Evolutionary conservation across 2,113 vertebrate genomes (phyloP).

Genomic region (Mixornis gularis): DNA sequence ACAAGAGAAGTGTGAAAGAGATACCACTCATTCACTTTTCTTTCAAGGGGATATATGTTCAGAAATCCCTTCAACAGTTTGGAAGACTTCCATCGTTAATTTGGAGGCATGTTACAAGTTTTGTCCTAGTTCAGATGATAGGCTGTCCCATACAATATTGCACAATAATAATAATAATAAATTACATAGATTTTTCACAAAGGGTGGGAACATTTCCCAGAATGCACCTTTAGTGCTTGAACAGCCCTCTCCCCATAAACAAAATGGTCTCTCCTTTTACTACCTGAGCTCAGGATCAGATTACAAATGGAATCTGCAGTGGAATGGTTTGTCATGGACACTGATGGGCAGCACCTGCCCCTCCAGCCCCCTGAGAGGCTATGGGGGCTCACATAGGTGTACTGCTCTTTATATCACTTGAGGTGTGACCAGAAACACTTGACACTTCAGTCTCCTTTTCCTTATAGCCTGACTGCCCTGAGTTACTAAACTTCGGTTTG

Average conservation of each 20-base stretch:
- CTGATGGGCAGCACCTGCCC: neutral
- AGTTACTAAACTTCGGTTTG: neutral
- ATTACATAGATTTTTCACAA: neutral
- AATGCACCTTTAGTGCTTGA: neutral
- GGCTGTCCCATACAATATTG: neutral
- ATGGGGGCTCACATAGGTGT: neutral
- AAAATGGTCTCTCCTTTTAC: neutral
- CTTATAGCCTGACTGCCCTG: neutral
- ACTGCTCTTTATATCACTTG: neutral
- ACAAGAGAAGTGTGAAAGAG: neutral
- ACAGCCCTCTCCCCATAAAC: neutral
- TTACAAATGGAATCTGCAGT: neutral
- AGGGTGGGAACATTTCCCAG: neutral
- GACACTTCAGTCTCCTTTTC: neutral
- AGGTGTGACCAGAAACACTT: neutral
- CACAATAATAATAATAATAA: neutral
- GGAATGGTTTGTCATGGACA: neutral
- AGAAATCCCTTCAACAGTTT: neutral
- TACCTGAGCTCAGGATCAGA: neutral
- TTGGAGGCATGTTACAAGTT: neutral
- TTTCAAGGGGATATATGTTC: neutral
- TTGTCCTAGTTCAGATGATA: neutral
- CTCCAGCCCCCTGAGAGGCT: neutral
- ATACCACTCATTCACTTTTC: neutral
- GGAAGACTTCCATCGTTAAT: neutral